A percentile compares a stretch with the other conserved stretches of the same genome.
Evolutionary conservation across 2,797 vertebrate genomes (phyloP).

Genomic region (Sebastes umbrosus): DNA sequence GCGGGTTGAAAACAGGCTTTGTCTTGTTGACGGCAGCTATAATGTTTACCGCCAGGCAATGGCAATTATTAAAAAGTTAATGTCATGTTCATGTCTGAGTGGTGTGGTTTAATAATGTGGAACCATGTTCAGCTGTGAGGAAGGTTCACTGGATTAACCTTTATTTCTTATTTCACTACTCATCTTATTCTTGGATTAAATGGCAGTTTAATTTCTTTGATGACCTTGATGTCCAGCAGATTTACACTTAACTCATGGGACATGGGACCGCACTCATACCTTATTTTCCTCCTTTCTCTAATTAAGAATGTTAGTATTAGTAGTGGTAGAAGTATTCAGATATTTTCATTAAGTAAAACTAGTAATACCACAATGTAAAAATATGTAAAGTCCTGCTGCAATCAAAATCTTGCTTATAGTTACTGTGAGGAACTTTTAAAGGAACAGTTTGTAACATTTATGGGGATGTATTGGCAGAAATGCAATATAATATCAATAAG

Average conservation of each 20-base stretch:
- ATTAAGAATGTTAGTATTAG: background rate
- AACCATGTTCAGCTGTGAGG: constrained; percentile 14
- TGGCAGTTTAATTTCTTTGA: constrained; percentile 19
- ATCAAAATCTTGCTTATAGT: too few species aligned
- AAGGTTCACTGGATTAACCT: constrained; percentile 23
- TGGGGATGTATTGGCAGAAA: too few species aligned
- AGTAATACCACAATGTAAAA: background rate
- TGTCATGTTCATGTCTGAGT: constrained; percentile 47
- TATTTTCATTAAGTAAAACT: background rate
- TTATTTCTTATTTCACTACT: constrained; percentile 32
- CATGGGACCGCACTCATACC: too few species aligned
- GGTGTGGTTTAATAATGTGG: constrained; percentile 33
- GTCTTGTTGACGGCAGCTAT: constrained; percentile 42
- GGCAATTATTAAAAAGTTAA: constrained; percentile 46
- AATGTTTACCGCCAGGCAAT: constrained; percentile 42
- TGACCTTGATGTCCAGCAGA: background rate
- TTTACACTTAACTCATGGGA: background rate
- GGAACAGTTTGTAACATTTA: too few species aligned
- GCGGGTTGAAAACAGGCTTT: constrained; percentile 30
- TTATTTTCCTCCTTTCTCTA: background rate
- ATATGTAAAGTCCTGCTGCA: background rate
- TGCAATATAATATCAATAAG: too few species aligned
- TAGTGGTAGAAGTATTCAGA: background rate
- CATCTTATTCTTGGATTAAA: constrained; percentile 12
- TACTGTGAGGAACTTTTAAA: background rate